Evolutionary conservation across 1,140 invertebrate species (phyloP).

Genomic region (Bilobella aurantiaca): DNA sequence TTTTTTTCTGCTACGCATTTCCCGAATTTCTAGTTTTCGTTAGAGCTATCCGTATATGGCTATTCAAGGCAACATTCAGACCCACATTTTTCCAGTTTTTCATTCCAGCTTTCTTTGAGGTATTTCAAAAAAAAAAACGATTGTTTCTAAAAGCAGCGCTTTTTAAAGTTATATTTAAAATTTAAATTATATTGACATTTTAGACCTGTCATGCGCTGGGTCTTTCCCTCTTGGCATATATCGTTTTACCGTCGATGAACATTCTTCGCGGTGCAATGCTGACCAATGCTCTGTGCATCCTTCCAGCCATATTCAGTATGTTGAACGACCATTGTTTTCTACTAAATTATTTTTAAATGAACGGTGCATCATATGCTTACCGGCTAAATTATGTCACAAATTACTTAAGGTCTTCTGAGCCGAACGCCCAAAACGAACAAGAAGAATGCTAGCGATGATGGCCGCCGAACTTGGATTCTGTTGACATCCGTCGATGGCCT

Average conservation of each 20-base stretch:
- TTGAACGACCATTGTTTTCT: no score
- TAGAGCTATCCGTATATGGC: slow-evolving; percentile 39
- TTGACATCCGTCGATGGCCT: not conserved
- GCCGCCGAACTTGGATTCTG: not conserved
- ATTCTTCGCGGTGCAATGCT: slow-evolving; percentile 43
- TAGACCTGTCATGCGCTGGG: slow-evolving; percentile 10
- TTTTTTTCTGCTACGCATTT: slow-evolving; percentile 40
- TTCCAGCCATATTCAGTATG: slow-evolving; percentile 42
- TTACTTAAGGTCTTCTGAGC: not conserved
- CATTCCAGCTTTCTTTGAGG: slow-evolving; percentile 16
- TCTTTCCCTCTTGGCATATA: slow-evolving; percentile 44
- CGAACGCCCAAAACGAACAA: not conserved
- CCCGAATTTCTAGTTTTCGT: slow-evolving; percentile 41
- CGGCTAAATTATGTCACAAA: not conserved
- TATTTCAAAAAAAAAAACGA: not conserved
- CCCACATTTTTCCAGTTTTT: slow-evolving; percentile 11
- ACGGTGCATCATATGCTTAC: no score
- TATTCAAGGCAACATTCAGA: slow-evolving; percentile 38
- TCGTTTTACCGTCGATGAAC: slow-evolving; percentile 46
- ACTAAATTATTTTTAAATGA: no score
- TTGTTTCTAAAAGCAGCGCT: not conserved
- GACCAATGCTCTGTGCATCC: slow-evolving; percentile 44
- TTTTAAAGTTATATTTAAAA: not conserved
- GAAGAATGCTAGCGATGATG: not conserved
- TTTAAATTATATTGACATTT: not conserved